Evolutionary conservation across 1,140 invertebrate genomes (phyloP).

Genomic region (Drosophila setifemur): DNA sequence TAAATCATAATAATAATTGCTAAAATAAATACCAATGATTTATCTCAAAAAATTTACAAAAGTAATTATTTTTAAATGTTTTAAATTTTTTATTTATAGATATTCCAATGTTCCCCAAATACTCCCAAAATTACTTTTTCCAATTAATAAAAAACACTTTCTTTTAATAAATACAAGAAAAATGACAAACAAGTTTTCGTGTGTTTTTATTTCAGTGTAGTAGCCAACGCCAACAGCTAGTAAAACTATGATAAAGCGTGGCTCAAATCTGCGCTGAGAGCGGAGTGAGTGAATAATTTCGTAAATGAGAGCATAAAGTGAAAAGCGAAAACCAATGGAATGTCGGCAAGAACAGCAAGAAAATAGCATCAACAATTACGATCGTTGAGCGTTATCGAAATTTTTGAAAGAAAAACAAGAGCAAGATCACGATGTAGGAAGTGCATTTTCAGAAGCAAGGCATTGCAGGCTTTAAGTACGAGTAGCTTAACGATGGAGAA

Average conservation of each 20-base stretch:
- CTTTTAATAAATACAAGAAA: no score
- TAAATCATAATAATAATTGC: no score
- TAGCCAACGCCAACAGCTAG: background rate
- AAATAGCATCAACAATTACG: conserved; percentile 34
- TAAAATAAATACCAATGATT: no score
- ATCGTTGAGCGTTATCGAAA: conserved; percentile 43
- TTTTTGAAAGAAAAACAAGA: conserved; percentile 25
- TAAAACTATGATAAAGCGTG: conserved; percentile 32
- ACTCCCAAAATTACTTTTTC: no score
- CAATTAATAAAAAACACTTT: no score
- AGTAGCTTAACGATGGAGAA: no score
- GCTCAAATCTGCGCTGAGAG: conserved; percentile 22
- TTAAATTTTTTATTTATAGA: no score
- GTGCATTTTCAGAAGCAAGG: background rate
- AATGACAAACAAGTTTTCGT: no score
- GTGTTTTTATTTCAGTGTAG: background rate
- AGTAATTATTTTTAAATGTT: no score
- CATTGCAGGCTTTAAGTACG: no score
- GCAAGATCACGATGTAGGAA: conserved; percentile 8
- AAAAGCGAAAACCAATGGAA: conserved; percentile 64
- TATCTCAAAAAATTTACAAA: no score
- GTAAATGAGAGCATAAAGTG: conserved; percentile 52
- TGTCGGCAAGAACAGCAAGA: conserved; percentile 5
- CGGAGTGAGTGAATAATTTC: conserved; percentile 46
- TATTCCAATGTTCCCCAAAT: no score